Base-by-base conservation (phyloP, 2,888 invertebrate species). In the Stratiomys singularior region DNA sequence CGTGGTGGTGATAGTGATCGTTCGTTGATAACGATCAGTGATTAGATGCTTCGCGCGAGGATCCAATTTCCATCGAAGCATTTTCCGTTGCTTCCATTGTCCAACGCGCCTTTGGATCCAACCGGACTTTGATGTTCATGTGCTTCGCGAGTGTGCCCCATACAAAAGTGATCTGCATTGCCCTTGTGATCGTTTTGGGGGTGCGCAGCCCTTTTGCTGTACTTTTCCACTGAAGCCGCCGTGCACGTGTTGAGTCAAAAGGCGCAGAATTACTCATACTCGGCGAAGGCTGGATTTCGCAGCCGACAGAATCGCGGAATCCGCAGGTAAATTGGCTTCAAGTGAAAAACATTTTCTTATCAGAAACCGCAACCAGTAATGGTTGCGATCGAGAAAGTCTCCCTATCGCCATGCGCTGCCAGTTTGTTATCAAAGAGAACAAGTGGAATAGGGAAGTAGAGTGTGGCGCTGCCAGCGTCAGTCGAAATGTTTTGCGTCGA, bases 301-400 rank as follows among this genome's bases (percentile, higher is more conserved):
- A n/a, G n/a, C n/a, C 37, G 37, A 37, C 9, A 9, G 37, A 37
- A 9, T 9, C 9, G 9, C 37, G 9, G 5, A 5, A 9, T 37
- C 37, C 9, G n/a, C 47, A 47, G 69, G 47, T 47, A 69, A 15
- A 25, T 47, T 23, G 11, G n/a, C 56, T 56, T 13, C 25, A 21
- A 23, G 21, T 13, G 25, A 46, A 74, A 60, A 74, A 74, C 47
- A 60, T 58, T 74, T 74, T 58, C 60, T 52, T 69, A 69, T 69
- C 69, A 69, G 25, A 25, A 60, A 7, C 0, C 60, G 60, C 60
- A 9, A 15, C 52, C 28, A 11, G 37, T 25, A 30, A 21, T 67
- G 15, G 47, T 44, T 25, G 52, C 18, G 30, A 72, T 47, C 37
- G 18, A n/a, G 37, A 37, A 11, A 9, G 37, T 37, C 9, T 25